phyloP scores from a whole-genome alignment of 2,888 invertebrate genomes.

The Drosophila mercatorum region DNA sequence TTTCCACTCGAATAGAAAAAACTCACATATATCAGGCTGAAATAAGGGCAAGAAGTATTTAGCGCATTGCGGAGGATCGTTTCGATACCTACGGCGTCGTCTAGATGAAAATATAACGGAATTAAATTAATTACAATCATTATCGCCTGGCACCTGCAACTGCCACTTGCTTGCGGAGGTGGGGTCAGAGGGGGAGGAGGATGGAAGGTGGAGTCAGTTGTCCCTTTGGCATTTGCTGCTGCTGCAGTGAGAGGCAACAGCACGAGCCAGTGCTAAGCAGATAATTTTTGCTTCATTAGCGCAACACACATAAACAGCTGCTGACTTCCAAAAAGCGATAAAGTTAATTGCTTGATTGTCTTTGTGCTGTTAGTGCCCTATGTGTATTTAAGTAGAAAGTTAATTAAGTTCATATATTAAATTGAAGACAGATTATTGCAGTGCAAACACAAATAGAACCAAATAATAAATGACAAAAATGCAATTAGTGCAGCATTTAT shows the following conservation, averaged over 20 bases:
- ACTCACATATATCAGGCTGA: slow-evolving; percentile 36
- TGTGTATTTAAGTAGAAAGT: not conserved
- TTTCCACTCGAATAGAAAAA: slow-evolving; percentile 30
- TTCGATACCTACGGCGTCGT: slow-evolving; percentile 28
- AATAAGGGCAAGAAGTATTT: slow-evolving; percentile 72
- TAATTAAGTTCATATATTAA: slow-evolving; percentile 14
- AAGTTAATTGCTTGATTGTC: slow-evolving; percentile 67
- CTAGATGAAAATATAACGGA: slow-evolving; percentile 83
- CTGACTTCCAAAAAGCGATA: slow-evolving; percentile 51
- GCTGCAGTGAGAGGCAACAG: slow-evolving; percentile 47
- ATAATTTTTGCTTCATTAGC: slow-evolving; percentile 72
- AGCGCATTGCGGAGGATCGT: slow-evolving; percentile 81
- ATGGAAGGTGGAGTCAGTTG: not conserved
- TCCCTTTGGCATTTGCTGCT: slow-evolving; percentile 21
- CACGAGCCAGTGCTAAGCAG: slow-evolving; percentile 51
- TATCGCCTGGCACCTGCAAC: slow-evolving; percentile 75
- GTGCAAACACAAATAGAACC: not conserved
- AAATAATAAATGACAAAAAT: not conserved
- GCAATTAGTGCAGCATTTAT: not conserved
- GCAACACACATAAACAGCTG: slow-evolving; percentile 27
- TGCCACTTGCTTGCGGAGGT: slow-evolving; percentile 22
- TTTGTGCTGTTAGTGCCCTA: slow-evolving; percentile 13
- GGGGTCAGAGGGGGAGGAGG: not conserved
- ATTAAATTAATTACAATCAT: slow-evolving; percentile 84
- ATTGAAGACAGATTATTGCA: not conserved